Evolutionary conservation across 2,797 vertebrate genomes (phyloP).

Genomic region (Prunella strophiata): DNA sequence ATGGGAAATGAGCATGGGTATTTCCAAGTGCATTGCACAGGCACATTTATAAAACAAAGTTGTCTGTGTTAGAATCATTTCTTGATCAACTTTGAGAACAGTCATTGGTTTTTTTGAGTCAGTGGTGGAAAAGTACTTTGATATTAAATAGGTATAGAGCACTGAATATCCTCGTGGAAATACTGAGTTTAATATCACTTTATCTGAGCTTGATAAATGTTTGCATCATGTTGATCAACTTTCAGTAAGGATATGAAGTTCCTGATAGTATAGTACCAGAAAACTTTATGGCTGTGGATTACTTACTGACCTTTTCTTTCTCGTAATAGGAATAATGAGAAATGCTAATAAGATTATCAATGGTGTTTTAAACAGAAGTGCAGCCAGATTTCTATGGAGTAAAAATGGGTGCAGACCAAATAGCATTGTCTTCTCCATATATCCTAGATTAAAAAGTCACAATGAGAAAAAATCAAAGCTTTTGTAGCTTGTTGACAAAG

Average conservation of each 20-base stretch:
- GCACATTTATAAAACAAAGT: conserved; percentile 11
- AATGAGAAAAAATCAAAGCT: background rate
- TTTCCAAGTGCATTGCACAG: background rate
- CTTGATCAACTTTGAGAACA: background rate
- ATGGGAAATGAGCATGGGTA: background rate
- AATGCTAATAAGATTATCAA: background rate
- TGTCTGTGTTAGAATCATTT: background rate
- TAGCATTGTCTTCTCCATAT: background rate
- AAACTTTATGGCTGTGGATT: conserved; percentile 52
- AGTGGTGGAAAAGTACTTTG: background rate
- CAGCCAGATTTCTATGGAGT: background rate
- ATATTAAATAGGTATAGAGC: background rate
- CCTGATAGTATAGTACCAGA: conserved; percentile 1
- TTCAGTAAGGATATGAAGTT: background rate
- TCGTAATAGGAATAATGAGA: background rate
- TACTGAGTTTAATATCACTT: background rate
- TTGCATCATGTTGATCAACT: conserved; percentile 13
- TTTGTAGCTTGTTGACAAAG: conserved; percentile 8
- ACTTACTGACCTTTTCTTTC: conserved; percentile 38
- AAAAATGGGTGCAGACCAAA: conserved; percentile 15
- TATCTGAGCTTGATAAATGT: background rate
- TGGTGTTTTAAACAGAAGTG: conserved; percentile 25
- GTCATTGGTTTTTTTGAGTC: background rate
- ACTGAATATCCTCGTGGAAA: background rate
- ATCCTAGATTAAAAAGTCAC: conserved; percentile 25